Conservation (phyloP, 2,797 vertebrate species). For the Pachyuromys duprasi region DNA sequence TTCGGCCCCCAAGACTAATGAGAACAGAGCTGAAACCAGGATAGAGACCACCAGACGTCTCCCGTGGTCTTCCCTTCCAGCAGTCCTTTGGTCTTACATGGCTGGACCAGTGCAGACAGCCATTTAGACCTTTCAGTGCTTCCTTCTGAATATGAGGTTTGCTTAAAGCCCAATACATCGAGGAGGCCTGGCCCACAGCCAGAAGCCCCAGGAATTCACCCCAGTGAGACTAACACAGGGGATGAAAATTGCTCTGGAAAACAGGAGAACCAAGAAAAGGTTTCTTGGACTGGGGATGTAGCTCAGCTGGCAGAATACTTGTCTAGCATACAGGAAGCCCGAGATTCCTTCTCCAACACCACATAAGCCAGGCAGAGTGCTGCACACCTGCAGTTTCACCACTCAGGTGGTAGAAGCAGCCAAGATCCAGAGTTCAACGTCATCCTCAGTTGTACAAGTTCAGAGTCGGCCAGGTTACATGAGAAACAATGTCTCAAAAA, state of each 20-base stretch:
- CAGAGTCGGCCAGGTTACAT: not conserved
- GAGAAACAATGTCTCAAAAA: not conserved
- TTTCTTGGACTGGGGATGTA: not conserved
- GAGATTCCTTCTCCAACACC: not conserved
- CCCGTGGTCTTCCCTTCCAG: not conserved
- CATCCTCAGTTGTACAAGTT: not conserved
- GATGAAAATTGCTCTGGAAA: not conserved
- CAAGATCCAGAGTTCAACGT: not conserved
- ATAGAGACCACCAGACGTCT: not conserved
- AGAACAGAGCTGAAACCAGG: not conserved
- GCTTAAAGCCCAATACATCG: not conserved
- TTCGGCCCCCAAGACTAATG: not conserved
- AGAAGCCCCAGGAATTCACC: not conserved
- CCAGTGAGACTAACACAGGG: not conserved
- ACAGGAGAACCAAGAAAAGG: not conserved
- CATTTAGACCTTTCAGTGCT: accelerated
- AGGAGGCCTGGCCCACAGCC: not conserved
- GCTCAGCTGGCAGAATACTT: not conserved
- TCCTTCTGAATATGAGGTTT: not conserved
- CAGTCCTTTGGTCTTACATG: not conserved
- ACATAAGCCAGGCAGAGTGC: not conserved
- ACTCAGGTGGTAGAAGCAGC: not conserved
- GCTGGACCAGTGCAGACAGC: not conserved
- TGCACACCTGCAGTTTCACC: not conserved
- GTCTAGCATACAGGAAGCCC: not conserved